phyloP scores from a whole-genome alignment of 1,140 invertebrate species.

The Stegodyphus dumicola region DNA sequence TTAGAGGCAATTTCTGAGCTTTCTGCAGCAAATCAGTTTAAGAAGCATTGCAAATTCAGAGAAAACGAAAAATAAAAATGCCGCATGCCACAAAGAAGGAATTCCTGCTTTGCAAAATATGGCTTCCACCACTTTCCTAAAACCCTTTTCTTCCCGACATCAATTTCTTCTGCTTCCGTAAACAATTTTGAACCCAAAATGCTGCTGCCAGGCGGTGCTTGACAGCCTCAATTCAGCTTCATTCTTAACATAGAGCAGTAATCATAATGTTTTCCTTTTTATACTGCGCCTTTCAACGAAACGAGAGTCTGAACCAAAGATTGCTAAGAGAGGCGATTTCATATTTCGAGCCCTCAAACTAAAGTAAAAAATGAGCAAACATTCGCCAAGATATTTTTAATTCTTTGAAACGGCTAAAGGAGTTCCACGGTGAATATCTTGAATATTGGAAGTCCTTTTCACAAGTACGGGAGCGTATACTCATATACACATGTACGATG shows the following conservation, averaged over 20 bases:
- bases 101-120: slow-evolving; percentile 28
- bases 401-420: no score
- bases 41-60: slow-evolving; percentile 44
- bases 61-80: slow-evolving; percentile 27
- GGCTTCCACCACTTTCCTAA: slow-evolving; percentile 19
- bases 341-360: neutral
- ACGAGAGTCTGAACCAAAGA: neutral
- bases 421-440: no score
- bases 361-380: neutral
- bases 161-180: slow-evolving; percentile 19
- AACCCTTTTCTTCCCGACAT: slow-evolving; percentile 6
- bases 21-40: slow-evolving; percentile 50
- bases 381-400: no score
- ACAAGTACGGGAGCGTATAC: no score
- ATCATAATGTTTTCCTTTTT: slow-evolving; percentile 27
- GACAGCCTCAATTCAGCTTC: slow-evolving; percentile 1
- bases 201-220: neutral
- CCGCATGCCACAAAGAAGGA: slow-evolving; percentile 15
- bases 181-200: slow-evolving; percentile 35
- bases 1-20: slow-evolving; percentile 22
- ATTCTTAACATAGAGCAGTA: slow-evolving; percentile 17
- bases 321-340: no score
- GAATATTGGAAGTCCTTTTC: no score
- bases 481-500: no score
- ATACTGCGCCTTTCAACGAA: slow-evolving; percentile 8